A percentile compares a stretch with the other conserved stretches of the same genome.
These are phyloP conservation scores for Leucophenga maculata DNA, from an alignment of 2,888 invertebrate genomes.

Conservation along the genomic window DNA sequence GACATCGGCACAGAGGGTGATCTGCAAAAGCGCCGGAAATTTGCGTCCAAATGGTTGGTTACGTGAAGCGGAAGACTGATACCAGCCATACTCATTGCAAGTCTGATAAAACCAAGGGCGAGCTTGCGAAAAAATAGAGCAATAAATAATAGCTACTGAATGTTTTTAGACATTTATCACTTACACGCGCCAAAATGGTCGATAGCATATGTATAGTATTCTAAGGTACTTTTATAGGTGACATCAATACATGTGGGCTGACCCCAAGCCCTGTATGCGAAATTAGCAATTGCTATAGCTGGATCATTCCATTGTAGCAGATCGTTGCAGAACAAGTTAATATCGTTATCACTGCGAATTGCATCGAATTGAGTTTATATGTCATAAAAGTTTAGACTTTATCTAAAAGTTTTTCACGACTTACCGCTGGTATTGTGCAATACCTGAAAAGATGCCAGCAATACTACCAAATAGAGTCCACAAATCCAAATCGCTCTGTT, in stretches of 20 bases:
- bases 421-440: slow-evolving; percentile 67
- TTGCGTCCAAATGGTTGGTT: slow-evolving; percentile 75
- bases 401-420: slow-evolving; percentile 36
- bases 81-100: slow-evolving; percentile 90
- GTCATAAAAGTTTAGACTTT: too few relatives aligned
- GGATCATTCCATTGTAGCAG: slow-evolving; percentile 56
- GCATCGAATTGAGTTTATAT: too few relatives aligned
- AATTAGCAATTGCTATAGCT: slow-evolving; percentile 59
- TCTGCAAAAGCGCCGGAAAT: slow-evolving; percentile 62
- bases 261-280: slow-evolving; percentile 42
- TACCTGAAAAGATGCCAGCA: slow-evolving; percentile 65
- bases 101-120: slow-evolving; percentile 88
- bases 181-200: slow-evolving; percentile 51
- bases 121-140: slow-evolving; percentile 71
- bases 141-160: background rate
- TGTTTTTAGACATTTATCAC: slow-evolving; percentile 21
- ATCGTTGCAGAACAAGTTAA: slow-evolving; percentile 51
- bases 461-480: slow-evolving; percentile 67
- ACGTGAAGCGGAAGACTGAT: slow-evolving; percentile 79
- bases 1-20: slow-evolving; percentile 61
- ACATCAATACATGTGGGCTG: slow-evolving; percentile 53
- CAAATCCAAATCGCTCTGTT: slow-evolving; percentile 62
- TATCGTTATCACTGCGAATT: slow-evolving; percentile 48
- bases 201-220: slow-evolving; percentile 45
- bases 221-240: slow-evolving; percentile 52